Evolutionary conservation across 2,113 vertebrate genomes (phyloP), one percentile per base, ranked within the genome.

Genomic region (Odocoileus virginianus): DNA sequence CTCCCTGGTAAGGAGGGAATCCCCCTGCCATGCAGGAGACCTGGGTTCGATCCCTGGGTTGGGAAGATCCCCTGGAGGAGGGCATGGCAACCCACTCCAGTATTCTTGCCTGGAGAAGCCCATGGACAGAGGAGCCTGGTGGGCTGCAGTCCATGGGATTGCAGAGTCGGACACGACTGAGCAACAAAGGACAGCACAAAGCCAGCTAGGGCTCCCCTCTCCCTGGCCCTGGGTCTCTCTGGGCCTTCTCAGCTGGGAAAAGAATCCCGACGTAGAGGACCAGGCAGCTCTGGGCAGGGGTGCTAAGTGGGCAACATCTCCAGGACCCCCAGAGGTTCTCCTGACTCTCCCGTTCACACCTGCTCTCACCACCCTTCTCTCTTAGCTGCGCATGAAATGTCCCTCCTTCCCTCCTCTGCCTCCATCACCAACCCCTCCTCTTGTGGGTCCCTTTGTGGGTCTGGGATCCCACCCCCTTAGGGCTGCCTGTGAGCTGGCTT

Each of bases 101-200:
- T 71, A 36, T 71, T 71, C 19, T 71, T 71, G 67, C n/a, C 17
- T 71, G 64, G 64, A 71, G 64, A 71, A 71, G 11, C n/a, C 64
- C 64, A 36, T 36, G 64, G 64, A 23, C n/a, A 71, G 64, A 36
- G n/a, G n/a, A 71, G 21, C 64, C n/a, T 23, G 64, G n/a, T 12
- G 64, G n/a, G 19, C 64, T 71, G 6, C 9, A 23, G 9, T 71
- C 64, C 64, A 36, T 36, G n/a, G 64, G 19, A 12, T 71, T 36
- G 67, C n/a, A 36, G n/a, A 23, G n/a, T 23, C 0, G 9, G 67
- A 40, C 67, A 71, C 0, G 19, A 12, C 19, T 71, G 5, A 71
- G 67, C 21, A n/a, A 71, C 67, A 40, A 40, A 71, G 67, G n/a
- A 40, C 9, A 23, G 67, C 19, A 71, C 19, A 71, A 91, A 82